phyloP scores from a whole-genome alignment of 2,888 invertebrate species.

The Leucania comma region DNA sequence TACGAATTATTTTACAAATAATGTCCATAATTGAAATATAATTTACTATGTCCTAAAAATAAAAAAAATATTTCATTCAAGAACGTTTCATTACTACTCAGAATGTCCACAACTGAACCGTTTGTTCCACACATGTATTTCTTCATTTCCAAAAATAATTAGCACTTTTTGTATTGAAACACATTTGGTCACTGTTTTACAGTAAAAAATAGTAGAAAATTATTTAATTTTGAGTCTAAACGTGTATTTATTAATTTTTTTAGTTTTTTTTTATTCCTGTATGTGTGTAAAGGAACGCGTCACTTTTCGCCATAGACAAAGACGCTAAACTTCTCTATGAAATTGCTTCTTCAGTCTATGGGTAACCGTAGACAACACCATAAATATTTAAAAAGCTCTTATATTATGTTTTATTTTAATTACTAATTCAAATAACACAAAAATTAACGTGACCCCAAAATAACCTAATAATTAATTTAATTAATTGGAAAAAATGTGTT shows the following conservation, averaged over 20 bases:
- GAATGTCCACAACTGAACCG: slow-evolving; percentile 42
- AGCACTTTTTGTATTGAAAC: slow-evolving; percentile 10
- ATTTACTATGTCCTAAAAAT: slow-evolving; percentile 88
- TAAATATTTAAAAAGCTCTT: not conserved
- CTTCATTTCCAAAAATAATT: slow-evolving; percentile 29
- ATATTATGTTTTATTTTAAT: not conserved
- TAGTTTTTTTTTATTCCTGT: slow-evolving; percentile 45
- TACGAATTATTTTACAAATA: slow-evolving; percentile 85
- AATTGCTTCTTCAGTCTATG: slow-evolving; percentile 58
- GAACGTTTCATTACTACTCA: slow-evolving; percentile 83
- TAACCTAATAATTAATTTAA: not conserved
- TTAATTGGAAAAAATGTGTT: slow-evolving; percentile 35
- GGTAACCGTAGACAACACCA: slow-evolving; percentile 44
- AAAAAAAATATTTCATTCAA: slow-evolving; percentile 88
- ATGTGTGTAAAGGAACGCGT: slow-evolving; percentile 75
- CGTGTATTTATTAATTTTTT: slow-evolving; percentile 45
- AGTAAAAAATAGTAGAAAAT: not conserved
- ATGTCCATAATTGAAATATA: slow-evolving; percentile 87
- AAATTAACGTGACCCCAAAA: not conserved
- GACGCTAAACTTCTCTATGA: slow-evolving; percentile 71
- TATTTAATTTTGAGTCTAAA: slow-evolving; percentile 2
- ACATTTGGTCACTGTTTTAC: slow-evolving; percentile 28
- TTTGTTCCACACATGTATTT: slow-evolving; percentile 37
- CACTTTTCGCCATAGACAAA: slow-evolving; percentile 73
- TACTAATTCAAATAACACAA: not conserved